Percentiles rank a stretch among this genome's conserved stretches.
These are phyloP conservation scores for Acanthurus leucopareius DNA, from an alignment of 2,797 vertebrate species.

Conservation along the genomic window DNA sequence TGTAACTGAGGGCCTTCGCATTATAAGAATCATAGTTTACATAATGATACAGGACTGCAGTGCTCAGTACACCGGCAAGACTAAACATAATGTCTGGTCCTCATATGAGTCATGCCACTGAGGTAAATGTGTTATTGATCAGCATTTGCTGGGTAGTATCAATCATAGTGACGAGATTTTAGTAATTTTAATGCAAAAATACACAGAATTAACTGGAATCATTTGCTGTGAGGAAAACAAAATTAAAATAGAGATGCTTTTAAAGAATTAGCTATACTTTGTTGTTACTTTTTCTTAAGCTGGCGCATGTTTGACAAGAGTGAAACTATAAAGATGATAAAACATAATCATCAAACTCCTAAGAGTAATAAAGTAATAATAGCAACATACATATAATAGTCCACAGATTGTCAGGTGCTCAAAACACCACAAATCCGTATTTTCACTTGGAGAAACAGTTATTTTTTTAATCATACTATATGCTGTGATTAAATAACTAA, in stretches of 20 bases:
- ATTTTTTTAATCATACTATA: not conserved
- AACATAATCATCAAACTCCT: not conserved
- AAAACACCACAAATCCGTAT: not conserved
- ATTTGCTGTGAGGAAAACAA: not conserved
- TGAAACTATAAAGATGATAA: not conserved
- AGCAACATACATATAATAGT: not conserved
- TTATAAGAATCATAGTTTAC: not conserved
- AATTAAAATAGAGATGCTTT: not conserved
- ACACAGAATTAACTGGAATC: not conserved
- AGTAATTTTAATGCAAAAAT: constrained; percentile 11
- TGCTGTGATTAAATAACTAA: not conserved
- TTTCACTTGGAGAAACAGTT: not conserved
- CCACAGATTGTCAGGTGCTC: not conserved
- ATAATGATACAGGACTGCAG: constrained; percentile 29
- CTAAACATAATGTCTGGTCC: constrained; percentile 26
- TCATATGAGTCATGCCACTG: constrained; percentile 32
- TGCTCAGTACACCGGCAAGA: not conserved
- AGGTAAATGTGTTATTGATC: constrained; percentile 26
- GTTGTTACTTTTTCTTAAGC: not conserved
- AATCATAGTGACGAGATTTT: not conserved
- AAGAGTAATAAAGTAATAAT: not conserved
- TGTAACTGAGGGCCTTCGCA: not conserved
- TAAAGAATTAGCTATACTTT: not conserved
- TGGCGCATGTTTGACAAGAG: not conserved
- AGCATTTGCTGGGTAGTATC: not conserved